Conservation (phyloP, 2,113 vertebrate genomes). For the Cyprinus carpio region DNA sequence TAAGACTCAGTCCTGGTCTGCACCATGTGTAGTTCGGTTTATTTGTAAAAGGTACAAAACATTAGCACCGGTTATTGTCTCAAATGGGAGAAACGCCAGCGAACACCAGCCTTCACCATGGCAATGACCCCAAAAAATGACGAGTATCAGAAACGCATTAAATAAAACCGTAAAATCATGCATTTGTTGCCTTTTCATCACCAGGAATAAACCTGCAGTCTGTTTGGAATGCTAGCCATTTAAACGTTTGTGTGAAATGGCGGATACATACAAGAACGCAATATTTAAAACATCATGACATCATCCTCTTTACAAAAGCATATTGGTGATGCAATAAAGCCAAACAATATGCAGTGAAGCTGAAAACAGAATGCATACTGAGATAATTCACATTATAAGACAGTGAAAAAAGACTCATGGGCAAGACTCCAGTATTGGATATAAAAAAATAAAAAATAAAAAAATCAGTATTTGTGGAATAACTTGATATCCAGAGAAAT, state of each 20-base stretch:
- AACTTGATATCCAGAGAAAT: constrained; percentile 55
- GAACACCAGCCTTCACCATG: constrained; percentile 7
- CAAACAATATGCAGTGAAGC: constrained; percentile 34
- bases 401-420: constrained; percentile 13
- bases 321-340: constrained; percentile 11
- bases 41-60: constrained; percentile 48
- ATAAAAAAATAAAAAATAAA: background rate
- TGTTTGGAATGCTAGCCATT: constrained; percentile 17
- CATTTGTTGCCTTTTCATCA: constrained; percentile 46
- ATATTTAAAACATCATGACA: background rate
- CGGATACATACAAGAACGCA: constrained; percentile 4
- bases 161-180: constrained; percentile 33
- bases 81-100: constrained; percentile 47
- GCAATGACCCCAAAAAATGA: constrained; percentile 14
- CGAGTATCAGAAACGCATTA: background rate
- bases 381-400: constrained; percentile 49
- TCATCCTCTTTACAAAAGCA: constrained; percentile 4
- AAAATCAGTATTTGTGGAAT: background rate
- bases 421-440: constrained; percentile 1
- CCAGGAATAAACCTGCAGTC: constrained; percentile 19
- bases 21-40: constrained; percentile 42
- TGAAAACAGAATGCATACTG: constrained; percentile 20
- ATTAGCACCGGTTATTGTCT: constrained; percentile 73
- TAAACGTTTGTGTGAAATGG: constrained; percentile 13
- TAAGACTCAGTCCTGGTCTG: constrained; percentile 17